Conservation (phyloP, 1,140 invertebrate species). For the Drosophila ananassae region DNA sequence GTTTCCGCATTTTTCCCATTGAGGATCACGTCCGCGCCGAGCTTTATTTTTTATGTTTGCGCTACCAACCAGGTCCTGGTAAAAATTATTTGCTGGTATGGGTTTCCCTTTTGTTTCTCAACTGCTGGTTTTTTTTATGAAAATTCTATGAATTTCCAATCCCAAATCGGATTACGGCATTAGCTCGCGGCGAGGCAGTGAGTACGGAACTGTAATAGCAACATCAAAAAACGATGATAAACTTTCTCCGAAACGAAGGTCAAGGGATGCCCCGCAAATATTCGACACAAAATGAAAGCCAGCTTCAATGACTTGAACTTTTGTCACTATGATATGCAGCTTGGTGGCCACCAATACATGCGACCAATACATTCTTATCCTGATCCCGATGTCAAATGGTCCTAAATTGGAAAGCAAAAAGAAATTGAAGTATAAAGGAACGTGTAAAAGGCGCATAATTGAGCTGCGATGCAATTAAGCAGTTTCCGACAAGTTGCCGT, state of each 20-base stretch:
- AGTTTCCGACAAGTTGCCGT: slow-evolving; percentile 65
- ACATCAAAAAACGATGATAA: slow-evolving; percentile 17
- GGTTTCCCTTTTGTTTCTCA: slow-evolving; percentile 13
- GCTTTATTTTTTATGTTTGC: slow-evolving; percentile 58
- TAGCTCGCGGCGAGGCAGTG: slow-evolving; percentile 13
- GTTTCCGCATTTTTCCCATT: slow-evolving; percentile 59
- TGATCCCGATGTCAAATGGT: slow-evolving; percentile 21
- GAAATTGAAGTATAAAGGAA: slow-evolving; percentile 1
- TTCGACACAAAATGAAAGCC: slow-evolving; percentile 7
- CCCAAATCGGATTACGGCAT: slow-evolving; percentile 73
- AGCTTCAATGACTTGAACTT: slow-evolving; percentile 26
- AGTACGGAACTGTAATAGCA: slow-evolving; percentile 1
- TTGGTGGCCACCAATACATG: slow-evolving; percentile 20
- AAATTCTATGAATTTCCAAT: slow-evolving; percentile 76
- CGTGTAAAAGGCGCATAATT: slow-evolving; percentile 52
- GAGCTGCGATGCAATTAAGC: slow-evolving; percentile 73
- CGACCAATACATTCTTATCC: slow-evolving; percentile 4
- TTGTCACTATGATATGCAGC: slow-evolving; percentile 56
- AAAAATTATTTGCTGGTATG: slow-evolving; percentile 37
- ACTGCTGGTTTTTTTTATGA: slow-evolving; percentile 43
- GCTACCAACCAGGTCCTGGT: slow-evolving; percentile 35
- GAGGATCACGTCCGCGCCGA: slow-evolving; percentile 61
- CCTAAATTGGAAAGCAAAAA: slow-evolving; percentile 4
- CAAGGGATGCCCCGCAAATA: slow-evolving; percentile 10
- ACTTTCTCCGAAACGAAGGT: slow-evolving; percentile 39